Conservation (phyloP, 2,113 vertebrate genomes). For the Mustelus asterias region DNA sequence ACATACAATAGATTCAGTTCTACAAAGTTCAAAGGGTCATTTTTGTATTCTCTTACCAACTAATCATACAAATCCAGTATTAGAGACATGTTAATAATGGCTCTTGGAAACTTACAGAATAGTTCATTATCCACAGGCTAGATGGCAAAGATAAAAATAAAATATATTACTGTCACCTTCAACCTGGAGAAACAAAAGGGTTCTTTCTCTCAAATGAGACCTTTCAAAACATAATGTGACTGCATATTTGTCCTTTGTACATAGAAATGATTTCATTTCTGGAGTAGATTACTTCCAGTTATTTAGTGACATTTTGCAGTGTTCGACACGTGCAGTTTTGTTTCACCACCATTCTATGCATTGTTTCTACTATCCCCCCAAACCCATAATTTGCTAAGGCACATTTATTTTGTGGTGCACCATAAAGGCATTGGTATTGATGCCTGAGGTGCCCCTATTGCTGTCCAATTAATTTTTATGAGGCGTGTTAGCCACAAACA, state of each 20-base stretch:
- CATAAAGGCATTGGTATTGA: neutral
- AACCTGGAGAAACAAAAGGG: neutral
- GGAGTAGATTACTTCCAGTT: neutral
- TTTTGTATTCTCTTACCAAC: constrained; percentile 12
- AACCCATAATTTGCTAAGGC: neutral
- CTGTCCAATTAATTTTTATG: constrained; percentile 36
- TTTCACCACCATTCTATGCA: neutral
- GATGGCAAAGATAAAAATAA: constrained; percentile 18
- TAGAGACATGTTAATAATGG: constrained; percentile 4
- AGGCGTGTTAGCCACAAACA: constrained; percentile 27
- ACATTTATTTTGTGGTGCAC: constrained; percentile 21
- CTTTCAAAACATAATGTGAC: neutral
- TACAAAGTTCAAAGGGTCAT: neutral
- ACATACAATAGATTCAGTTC: neutral
- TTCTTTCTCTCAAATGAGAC: neutral
- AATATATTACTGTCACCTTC: neutral
- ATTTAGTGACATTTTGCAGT: neutral
- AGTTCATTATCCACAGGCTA: neutral
- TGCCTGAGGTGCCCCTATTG: constrained; percentile 23
- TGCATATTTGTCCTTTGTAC: neutral
- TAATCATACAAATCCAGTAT: neutral
- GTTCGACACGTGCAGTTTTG: neutral
- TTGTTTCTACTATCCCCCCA: neutral
- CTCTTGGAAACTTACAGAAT: neutral
- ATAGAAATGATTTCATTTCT: neutral